These are phyloP conservation scores for Bombus cullumanus DNA, from an alignment of 1,140 invertebrate species.

Conservation along the genomic window DNA sequence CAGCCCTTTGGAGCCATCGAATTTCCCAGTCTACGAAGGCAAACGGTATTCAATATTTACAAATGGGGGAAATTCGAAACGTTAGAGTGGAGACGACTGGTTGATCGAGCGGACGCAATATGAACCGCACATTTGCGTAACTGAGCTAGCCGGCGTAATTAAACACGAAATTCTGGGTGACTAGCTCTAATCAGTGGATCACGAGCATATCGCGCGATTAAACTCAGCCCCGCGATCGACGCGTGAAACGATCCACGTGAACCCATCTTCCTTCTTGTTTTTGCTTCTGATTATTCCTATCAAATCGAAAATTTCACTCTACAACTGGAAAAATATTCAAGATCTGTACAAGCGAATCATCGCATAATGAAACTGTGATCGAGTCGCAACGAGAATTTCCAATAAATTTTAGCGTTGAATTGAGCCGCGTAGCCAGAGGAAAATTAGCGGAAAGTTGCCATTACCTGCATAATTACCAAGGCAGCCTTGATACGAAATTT, in stretches of 20 bases:
- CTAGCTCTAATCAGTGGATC: constrained; percentile 46
- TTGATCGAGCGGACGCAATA: constrained; percentile 4
- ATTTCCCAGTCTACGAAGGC: neutral
- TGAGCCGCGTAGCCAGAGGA: neutral
- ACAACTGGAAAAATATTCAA: neutral
- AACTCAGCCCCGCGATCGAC: neutral
- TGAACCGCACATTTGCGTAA: constrained; percentile 20
- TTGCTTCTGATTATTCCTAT: neutral
- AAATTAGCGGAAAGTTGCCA: constrained; percentile 18
- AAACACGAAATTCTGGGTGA: constrained; percentile 52
- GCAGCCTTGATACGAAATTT: constrained; percentile 42
- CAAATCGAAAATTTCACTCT: neutral
- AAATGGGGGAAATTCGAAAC: neutral
- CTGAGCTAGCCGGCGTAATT: constrained; percentile 36
- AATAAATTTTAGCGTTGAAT: constrained; percentile 17
- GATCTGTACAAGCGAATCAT: constrained; percentile 31
- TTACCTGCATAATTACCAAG: constrained; percentile 35
- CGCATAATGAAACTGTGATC: neutral
- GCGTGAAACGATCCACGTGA: neutral
- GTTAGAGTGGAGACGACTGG: neutral
- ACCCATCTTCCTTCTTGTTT: constrained; percentile 22
- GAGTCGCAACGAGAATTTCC: neutral
- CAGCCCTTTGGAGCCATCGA: neutral
- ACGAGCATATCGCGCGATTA: neutral
- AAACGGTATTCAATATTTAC: constrained; percentile 3